Percentiles rank a stretch among this genome's conserved stretches.
Conservation (phyloP, 2,797 vertebrate genomes). For the Catamblyrhynchus diadema region DNA sequence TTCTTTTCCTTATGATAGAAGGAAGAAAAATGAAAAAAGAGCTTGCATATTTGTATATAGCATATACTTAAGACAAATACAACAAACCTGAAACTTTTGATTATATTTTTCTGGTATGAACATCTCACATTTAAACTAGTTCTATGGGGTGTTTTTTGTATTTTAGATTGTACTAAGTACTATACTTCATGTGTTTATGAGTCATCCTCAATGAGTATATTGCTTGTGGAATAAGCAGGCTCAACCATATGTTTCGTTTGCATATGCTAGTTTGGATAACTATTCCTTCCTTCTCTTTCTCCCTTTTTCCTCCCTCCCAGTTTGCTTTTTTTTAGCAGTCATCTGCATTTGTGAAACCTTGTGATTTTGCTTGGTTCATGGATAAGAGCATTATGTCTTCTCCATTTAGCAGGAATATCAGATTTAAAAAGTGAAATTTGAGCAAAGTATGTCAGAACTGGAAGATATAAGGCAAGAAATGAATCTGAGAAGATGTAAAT, state of each 20-base stretch:
- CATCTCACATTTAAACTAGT: neutral
- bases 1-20: neutral
- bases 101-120: neutral
- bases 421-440: slow-evolving; percentile 2
- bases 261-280: slow-evolving; percentile 40
- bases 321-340: slow-evolving; percentile 24
- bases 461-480: neutral
- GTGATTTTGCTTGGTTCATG: slow-evolving; percentile 13
- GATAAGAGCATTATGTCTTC: neutral
- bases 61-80: neutral
- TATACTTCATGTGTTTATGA: slow-evolving; percentile 51
- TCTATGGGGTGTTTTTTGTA: neutral
- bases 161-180: neutral
- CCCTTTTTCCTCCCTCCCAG: neutral
- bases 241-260: slow-evolving; percentile 55
- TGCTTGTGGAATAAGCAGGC: slow-evolving; percentile 26
- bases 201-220: slow-evolving; percentile 26
- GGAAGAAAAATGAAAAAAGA: neutral
- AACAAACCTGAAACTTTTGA: neutral
- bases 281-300: slow-evolving; percentile 3
- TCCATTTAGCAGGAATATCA: neutral
- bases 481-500: neutral
- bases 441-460: neutral
- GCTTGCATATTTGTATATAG: neutral
- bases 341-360: slow-evolving; percentile 26